Evolutionary conservation across 2,888 invertebrate species (phyloP).

Genomic region (Heteromurus nitidus): DNA sequence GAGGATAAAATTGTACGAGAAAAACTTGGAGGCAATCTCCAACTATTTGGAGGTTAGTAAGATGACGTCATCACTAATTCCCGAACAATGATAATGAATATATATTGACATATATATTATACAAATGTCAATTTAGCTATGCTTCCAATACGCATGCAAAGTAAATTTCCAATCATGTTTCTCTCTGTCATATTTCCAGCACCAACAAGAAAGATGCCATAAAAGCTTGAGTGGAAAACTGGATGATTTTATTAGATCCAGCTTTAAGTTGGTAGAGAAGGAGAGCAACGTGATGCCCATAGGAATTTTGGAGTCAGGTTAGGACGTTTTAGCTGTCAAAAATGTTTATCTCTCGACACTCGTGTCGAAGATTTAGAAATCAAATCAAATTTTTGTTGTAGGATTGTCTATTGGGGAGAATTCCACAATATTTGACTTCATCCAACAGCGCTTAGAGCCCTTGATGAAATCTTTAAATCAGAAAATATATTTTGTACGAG

Average conservation of each 20-base stretch:
- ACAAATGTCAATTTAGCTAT: no score
- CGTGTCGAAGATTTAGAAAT: no score
- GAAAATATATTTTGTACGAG: slow-evolving; percentile 28
- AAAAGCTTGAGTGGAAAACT: slow-evolving; percentile 7
- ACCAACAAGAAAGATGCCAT: slow-evolving; percentile 26
- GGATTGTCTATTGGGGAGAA: slow-evolving; percentile 65
- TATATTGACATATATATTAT: no score
- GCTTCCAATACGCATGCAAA: no score
- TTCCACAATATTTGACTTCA: slow-evolving; percentile 51
- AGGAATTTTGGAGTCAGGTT: slow-evolving; percentile 50
- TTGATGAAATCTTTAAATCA: neutral
- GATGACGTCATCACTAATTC: neutral
- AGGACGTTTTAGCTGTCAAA: no score
- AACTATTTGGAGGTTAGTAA: neutral
- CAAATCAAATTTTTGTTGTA: no score
- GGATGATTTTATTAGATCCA: slow-evolving; percentile 21
- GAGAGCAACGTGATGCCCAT: slow-evolving; percentile 29
- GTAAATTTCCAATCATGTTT: neutral
- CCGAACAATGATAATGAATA: no score
- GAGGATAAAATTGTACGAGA: slow-evolving; percentile 19
- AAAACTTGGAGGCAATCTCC: neutral
- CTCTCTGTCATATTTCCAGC: neutral
- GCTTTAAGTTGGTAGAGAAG: slow-evolving; percentile 32
- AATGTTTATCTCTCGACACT: no score
- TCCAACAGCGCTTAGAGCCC: slow-evolving; percentile 30